Evolutionary conservation across 2,113 vertebrate species (phyloP), one percentile per base, ranked within the genome.

Genomic region (Crotalus tigris): DNA sequence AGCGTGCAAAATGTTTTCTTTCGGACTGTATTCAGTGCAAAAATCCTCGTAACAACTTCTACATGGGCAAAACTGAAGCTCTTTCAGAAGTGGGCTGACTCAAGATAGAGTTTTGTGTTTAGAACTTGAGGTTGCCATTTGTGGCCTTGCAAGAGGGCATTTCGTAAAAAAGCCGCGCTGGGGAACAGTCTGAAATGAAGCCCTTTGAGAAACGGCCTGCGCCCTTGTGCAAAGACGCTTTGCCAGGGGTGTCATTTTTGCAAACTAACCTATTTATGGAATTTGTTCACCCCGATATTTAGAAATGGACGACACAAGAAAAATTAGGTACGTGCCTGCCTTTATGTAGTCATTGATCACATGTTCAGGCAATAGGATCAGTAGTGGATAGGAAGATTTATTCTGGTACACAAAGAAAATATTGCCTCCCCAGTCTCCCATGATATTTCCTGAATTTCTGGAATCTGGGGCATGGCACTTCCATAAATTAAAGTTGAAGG

Each of bases 401-500:
- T 55, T 33, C 21, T 88, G 54, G 19, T 33, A 21, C 7, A 19
- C 9, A 2, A 39, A 33, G 53, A 57, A 21, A 57, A 10, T 4
- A 39, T 33, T 0, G 3, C 7, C 8, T 0, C 10, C 33, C 21
- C 9, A 21, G 3, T 33, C 51, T 10, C 8, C 19, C 2, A 1
- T 19, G 12, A 17, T 3, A 12, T 54, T 88, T 24, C 86, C 86
- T 54, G 54, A 21, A 54, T 19, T 88, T 88, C 29, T 57, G 87
- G 12, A 23, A 7, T 9, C 11, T 15, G 57, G 44, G 39, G 21
- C 23, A 4, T 61, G 29, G 3, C 23, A 0, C 33, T 58, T 24
- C 54, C 44, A 8, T 17, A 17, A 58, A 57, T 58, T 89, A 58
- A 61, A 61, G 24, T 15, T 46, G 29, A 61, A 17, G 23, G 21